These are phyloP conservation scores for Geothlypis trichas DNA, from an alignment of 2,113 vertebrate genomes.

Conservation along the genomic window DNA sequence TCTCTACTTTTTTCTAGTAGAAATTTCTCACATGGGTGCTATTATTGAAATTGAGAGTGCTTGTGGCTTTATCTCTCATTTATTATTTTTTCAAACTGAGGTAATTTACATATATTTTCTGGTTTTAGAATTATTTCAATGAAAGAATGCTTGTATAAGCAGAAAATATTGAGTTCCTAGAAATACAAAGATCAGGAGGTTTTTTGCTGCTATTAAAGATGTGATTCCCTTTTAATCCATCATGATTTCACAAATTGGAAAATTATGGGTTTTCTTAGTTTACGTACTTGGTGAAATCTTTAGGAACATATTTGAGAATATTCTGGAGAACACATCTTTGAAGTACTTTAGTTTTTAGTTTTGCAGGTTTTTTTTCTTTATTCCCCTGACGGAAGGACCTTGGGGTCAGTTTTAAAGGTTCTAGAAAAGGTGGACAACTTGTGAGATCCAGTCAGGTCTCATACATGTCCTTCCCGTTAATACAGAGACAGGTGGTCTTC, in stretches of 20 bases:
- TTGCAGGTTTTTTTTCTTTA: not conserved
- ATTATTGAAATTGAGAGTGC: not conserved
- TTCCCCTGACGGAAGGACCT: rapidly evolving
- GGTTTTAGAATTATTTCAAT: not conserved
- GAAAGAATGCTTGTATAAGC: not conserved
- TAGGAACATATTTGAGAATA: not conserved
- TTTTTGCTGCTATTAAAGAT: not conserved
- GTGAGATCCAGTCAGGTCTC: not conserved
- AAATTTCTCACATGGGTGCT: not conserved
- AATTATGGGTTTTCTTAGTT: not conserved
- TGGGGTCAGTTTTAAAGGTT: not conserved
- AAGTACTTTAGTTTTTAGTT: not conserved
- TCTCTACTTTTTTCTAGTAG: not conserved
- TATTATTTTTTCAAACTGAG: not conserved
- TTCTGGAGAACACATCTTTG: not conserved
- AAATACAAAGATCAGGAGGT: not conserved
- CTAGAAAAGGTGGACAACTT: not conserved
- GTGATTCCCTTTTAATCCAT: not conserved
- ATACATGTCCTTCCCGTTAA: not conserved
- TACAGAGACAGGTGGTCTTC: not conserved
- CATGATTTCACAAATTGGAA: not conserved
- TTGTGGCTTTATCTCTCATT: not conserved
- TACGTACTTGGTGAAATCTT: not conserved
- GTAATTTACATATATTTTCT: not conserved
- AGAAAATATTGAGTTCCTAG: not conserved